These are phyloP conservation scores for Pleuronectes platessa DNA, from an alignment of 2,113 vertebrate species.

Conservation along the genomic window DNA sequence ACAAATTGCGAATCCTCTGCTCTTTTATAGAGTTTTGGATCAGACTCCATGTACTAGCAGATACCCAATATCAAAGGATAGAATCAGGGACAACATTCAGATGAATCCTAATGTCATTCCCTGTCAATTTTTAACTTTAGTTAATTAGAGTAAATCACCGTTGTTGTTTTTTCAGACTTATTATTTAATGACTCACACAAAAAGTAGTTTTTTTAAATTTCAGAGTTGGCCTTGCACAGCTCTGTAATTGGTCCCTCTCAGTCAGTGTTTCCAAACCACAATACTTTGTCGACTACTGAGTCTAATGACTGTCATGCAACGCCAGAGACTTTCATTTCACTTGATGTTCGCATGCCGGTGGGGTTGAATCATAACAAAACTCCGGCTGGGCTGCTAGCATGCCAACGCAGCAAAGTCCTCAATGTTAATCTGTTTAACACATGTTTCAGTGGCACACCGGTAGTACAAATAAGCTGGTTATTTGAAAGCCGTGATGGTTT, in stretches of 20 bases:
- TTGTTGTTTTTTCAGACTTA: no score
- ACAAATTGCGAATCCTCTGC: neutral
- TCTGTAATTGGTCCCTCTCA: constrained; percentile 8
- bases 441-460: constrained; percentile 44
- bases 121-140: neutral
- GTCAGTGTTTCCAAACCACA: no score
- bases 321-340: constrained; percentile 36
- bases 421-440: constrained; percentile 66
- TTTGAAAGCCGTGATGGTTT: constrained; percentile 44
- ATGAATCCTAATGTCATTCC: neutral
- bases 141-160: no score
- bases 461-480: constrained; percentile 51
- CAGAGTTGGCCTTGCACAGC: neutral
- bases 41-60: neutral
- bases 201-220: neutral
- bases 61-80: neutral
- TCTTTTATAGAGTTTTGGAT: neutral
- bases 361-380: constrained; percentile 51
- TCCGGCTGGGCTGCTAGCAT: constrained; percentile 30
- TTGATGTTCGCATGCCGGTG: neutral
- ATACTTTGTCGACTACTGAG: no score
- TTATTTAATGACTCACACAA: neutral
- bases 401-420: constrained; percentile 44
- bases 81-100: neutral
- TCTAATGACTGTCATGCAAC: constrained; percentile 8